Evolutionary conservation across 2,113 vertebrate species (phyloP).

Genomic region (Alouatta palliata): DNA sequence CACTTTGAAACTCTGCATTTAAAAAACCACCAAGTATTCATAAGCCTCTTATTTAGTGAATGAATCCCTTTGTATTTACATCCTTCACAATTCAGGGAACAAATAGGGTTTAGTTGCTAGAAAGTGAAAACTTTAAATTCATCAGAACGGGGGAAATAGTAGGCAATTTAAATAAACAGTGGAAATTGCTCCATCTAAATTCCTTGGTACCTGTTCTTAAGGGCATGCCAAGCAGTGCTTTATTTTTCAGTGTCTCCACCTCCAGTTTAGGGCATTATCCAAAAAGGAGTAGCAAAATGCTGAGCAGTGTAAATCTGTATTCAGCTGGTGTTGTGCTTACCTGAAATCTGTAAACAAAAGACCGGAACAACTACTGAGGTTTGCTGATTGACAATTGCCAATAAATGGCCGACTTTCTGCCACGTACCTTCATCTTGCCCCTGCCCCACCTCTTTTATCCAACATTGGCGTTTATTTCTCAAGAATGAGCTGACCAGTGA

Average conservation of each 20-base stretch:
- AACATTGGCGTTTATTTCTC: constrained; percentile 23
- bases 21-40: constrained; percentile 84
- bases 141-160: constrained; percentile 69
- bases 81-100: constrained; percentile 86
- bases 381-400: background rate
- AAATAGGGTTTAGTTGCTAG: constrained; percentile 86
- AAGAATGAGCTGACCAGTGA: constrained; percentile 16
- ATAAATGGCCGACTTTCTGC: background rate
- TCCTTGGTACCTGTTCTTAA: constrained; percentile 67
- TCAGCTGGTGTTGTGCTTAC: background rate
- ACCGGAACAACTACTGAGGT: background rate
- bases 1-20: constrained; percentile 86
- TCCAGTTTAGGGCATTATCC: constrained; percentile 41
- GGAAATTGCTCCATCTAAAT: constrained; percentile 65
- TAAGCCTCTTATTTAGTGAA: constrained; percentile 90
- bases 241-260: background rate
- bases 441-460: background rate
- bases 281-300: constrained; percentile 2
- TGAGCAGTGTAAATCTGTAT: background rate
- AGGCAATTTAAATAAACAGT: constrained; percentile 77
- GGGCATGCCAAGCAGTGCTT: constrained; percentile 9
- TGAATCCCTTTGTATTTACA: constrained; percentile 88
- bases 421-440: background rate
- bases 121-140: constrained; percentile 86
- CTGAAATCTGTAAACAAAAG: constrained; percentile 38